These are phyloP conservation scores for Umimayanthus chanpuru DNA, from an alignment of 92 coral and sea anemone species.

Conservation along the genomic window DNA sequence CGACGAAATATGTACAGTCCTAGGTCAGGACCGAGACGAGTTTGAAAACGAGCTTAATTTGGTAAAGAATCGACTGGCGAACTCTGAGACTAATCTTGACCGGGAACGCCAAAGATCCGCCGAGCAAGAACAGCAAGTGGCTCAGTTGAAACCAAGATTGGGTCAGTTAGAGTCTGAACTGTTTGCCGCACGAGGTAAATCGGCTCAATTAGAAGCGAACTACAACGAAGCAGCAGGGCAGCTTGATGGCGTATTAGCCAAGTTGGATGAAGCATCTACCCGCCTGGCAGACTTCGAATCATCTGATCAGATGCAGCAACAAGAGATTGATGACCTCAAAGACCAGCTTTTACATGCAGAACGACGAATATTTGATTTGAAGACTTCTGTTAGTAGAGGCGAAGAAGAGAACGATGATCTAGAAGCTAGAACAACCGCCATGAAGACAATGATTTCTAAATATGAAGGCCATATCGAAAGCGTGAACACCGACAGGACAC, in stretches of 20 bases:
- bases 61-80: slow-evolving; percentile 74
- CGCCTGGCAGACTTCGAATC: slow-evolving; percentile 74
- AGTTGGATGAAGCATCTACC: slow-evolving; percentile 68
- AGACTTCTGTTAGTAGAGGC: slow-evolving; percentile 69
- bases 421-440: slow-evolving; percentile 77
- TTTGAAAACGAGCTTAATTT: slow-evolving; percentile 82
- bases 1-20: slow-evolving; percentile 66
- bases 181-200: slow-evolving; percentile 82
- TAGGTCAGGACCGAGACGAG: slow-evolving; percentile 78
- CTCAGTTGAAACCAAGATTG: slow-evolving; percentile 74
- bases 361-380: slow-evolving; percentile 74
- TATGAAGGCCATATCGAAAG: slow-evolving; percentile 80
- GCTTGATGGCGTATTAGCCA: slow-evolving; percentile 67
- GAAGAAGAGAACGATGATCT: slow-evolving; percentile 93
- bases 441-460: slow-evolving; percentile 85
- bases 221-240: slow-evolving; percentile 76
- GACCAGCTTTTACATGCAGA: slow-evolving; percentile 80
- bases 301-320: slow-evolving; percentile 61
- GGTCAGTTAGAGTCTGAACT: slow-evolving; percentile 85
- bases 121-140: slow-evolving; percentile 84
- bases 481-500: slow-evolving; percentile 68
- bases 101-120: slow-evolving; percentile 83
- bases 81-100: slow-evolving; percentile 78
- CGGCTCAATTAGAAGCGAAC: slow-evolving; percentile 76
- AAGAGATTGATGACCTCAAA: slow-evolving; percentile 88